Evolutionary conservation across 2,888 invertebrate genomes (phyloP).

Genomic region (Drosophila pullipes): DNA sequence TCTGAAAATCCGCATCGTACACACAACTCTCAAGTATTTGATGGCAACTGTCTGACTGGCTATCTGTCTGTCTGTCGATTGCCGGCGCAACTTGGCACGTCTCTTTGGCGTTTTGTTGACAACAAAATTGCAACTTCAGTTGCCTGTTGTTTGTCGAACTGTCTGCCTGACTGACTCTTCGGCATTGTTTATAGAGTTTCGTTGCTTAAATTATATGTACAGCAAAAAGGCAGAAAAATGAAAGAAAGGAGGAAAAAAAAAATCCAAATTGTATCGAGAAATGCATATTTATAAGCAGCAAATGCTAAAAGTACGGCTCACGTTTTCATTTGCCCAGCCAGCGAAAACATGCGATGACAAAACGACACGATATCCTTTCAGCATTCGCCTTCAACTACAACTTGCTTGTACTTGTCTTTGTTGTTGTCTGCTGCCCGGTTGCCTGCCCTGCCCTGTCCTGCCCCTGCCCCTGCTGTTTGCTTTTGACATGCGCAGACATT

Average conservation of each 20-base stretch:
- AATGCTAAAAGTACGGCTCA: constrained; percentile 65
- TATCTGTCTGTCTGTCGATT: constrained; percentile 32
- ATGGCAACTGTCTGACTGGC: constrained; percentile 66
- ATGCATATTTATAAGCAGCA: constrained; percentile 77
- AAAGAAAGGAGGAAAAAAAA: constrained; percentile 28
- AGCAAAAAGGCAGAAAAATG: constrained; percentile 35
- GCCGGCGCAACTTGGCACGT: constrained; percentile 55
- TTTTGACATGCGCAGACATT: constrained; percentile 78
- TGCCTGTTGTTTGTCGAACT: constrained; percentile 47
- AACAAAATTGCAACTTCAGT: constrained; percentile 79
- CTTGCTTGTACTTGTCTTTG: constrained; percentile 21
- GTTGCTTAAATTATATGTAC: constrained; percentile 74
- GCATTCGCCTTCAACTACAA: constrained; percentile 32
- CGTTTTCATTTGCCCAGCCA: constrained; percentile 72
- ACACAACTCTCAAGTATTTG: constrained; percentile 69
- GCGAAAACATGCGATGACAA: constrained; percentile 78
- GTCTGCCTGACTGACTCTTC: constrained; percentile 22
- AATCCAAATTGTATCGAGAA: constrained; percentile 57
- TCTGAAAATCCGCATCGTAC: constrained; percentile 28
- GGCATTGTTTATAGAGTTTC: constrained; percentile 74
- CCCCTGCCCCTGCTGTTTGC: constrained; percentile 35
- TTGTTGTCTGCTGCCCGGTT: constrained; percentile 22
- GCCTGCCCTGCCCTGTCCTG: neutral
- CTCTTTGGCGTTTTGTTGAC: constrained; percentile 65
- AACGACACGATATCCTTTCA: constrained; percentile 81